Percentiles rank a stretch among this genome's conserved stretches.
Conservation (phyloP, 1,140 invertebrate genomes). For the Aphaenogaster rudis region DNA sequence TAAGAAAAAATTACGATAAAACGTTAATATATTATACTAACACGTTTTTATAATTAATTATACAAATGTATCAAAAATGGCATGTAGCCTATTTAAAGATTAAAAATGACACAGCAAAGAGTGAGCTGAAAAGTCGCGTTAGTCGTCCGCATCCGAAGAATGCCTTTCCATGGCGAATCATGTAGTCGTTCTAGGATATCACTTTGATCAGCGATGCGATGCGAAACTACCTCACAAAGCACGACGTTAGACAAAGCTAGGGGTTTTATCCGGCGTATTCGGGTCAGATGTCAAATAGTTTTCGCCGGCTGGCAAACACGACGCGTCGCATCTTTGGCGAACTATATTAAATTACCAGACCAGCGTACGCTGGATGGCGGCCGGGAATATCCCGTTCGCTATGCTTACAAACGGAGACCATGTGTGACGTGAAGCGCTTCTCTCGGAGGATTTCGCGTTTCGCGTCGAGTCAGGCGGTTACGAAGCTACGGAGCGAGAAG, state of each 20-base stretch:
- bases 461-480: background rate
- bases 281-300: conserved; percentile 41
- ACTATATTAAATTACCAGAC: conserved; percentile 39
- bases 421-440: background rate
- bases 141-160: background rate
- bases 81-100: background rate
- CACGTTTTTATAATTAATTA: conserved; percentile 3
- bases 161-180: background rate
- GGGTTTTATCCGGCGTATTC: conserved; percentile 47
- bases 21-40: background rate
- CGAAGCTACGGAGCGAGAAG: background rate
- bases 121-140: conserved; percentile 12
- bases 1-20: background rate
- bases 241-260: conserved; percentile 33
- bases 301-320: conserved; percentile 18
- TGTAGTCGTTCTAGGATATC: background rate
- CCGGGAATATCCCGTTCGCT: background rate
- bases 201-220: conserved; percentile 50
- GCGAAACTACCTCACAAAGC: conserved; percentile 31
- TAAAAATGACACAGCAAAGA: background rate
- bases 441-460: background rate
- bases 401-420: background rate
- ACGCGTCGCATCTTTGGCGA: conserved; percentile 34
- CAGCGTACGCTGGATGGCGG: background rate
- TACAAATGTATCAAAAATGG: background rate